Base-by-base conservation (phyloP, 2,113 vertebrate species). In the Saimiri boliviensis region DNA sequence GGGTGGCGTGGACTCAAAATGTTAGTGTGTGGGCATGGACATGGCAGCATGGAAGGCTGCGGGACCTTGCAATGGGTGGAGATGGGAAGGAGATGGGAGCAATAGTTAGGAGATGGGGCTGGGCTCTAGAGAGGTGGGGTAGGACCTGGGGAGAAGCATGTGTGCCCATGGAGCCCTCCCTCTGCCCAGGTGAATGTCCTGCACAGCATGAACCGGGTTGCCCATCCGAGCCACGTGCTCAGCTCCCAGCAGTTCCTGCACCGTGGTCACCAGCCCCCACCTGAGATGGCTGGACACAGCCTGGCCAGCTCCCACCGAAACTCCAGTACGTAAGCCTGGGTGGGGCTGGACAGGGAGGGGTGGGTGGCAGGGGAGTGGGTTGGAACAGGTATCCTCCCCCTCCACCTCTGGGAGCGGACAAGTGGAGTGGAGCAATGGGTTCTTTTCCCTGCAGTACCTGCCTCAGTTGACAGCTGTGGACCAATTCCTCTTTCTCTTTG, bases 171-270 rank as follows among this genome's bases (percentile, higher is more conserved):
- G 49, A 80, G 40, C 21, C 58, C 10, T 93, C 77, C 70, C n/a
- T 76, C 76, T 89, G 92, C 95, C 56, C 97, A 99, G 99, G 99
- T 99, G 86, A 99, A 99, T 13, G 99, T 99, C 94, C 98, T 99
- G 95, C 99, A 99, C 97, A 99, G 99, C 90, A 97, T 99, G 98
- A 99, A 99, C 97, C 99, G 96, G 56, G 98, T 98, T 63, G 99
- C 98, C 97, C 99, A 99, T 95, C 99, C 99, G 13, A 99, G 99
- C 94, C 99, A 99, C 42, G 98, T 99, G 35, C 99, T 99, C 97
- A 99, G 99, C 88, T 99, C 99, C 58, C 99, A 99, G 98, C 99
- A 99, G 98, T 99, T 99, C 81, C 98, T 99, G 93, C 99, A 99
- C 96, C 99, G 96, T 2, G 99, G 99, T 30, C 99, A 99, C 79